These are phyloP conservation scores for Rhaphigaster nebulosa DNA, from an alignment of 2,888 invertebrate genomes.

Conservation along the genomic window DNA sequence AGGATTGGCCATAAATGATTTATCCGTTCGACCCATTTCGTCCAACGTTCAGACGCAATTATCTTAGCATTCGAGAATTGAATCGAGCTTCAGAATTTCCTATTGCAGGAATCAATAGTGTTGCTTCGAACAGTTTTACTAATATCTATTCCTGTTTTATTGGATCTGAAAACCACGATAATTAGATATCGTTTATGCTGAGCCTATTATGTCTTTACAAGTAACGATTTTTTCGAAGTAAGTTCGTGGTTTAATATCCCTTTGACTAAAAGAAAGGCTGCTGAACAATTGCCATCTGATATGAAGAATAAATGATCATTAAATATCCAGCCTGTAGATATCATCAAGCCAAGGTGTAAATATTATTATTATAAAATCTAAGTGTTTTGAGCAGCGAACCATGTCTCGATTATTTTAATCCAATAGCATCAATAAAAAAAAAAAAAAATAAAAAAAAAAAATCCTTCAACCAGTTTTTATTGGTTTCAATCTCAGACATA, in stretches of 20 bases:
- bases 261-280: background rate
- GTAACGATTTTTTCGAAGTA: background rate
- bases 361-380: too few relatives aligned
- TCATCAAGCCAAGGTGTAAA: too few relatives aligned
- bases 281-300: too few relatives aligned
- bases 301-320: too few relatives aligned
- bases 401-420: too few relatives aligned
- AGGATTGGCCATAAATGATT: slow-evolving; percentile 21
- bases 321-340: too few relatives aligned
- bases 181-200: background rate
- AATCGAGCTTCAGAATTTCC: background rate
- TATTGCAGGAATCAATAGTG: background rate
- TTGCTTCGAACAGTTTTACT: background rate
- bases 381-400: too few relatives aligned
- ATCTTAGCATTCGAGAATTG: background rate
- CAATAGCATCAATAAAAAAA: too few relatives aligned
- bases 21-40: slow-evolving; percentile 1
- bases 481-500: too few relatives aligned
- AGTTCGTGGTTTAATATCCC: background rate
- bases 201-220: background rate
- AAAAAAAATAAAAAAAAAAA: too few relatives aligned
- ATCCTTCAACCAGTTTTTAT: too few relatives aligned
- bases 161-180: background rate
- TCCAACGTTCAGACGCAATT: background rate
- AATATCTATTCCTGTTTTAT: background rate